phyloP scores from a whole-genome alignment of 1,140 invertebrate species.

The Parapsyche elsis region DNA sequence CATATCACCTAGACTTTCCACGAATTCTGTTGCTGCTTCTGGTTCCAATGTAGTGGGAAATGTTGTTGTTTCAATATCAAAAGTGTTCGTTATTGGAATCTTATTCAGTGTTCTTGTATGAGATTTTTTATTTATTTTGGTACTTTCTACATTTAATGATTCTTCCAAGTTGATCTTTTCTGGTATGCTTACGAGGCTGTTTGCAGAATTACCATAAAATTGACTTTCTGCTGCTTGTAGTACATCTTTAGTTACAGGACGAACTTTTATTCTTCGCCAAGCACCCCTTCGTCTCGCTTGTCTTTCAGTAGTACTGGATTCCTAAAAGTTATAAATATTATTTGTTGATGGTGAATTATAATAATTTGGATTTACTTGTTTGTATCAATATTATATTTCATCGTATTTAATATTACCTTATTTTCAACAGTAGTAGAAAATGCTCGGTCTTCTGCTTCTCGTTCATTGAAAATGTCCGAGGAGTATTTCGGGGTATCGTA shows the following conservation, averaged over 20 bases:
- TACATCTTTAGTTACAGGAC: slow-evolving; percentile 68
- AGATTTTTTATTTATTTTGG: slow-evolving; percentile 38
- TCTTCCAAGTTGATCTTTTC: slow-evolving; percentile 35
- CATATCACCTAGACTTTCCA: slow-evolving; percentile 35
- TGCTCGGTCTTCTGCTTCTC: slow-evolving; percentile 32
- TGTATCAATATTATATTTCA: neutral
- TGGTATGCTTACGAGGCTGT: slow-evolving; percentile 59
- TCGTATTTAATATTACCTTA: slow-evolving; percentile 20
- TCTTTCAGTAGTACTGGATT: slow-evolving; percentile 58
- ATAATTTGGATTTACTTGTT: neutral
- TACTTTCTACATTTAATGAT: slow-evolving; percentile 34
- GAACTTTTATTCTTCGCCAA: slow-evolving; percentile 72
- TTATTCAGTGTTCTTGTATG: slow-evolving; percentile 7
- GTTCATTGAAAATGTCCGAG: neutral
- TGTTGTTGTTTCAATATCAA: slow-evolving; percentile 29
- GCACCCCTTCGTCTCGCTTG: slow-evolving; percentile 70
- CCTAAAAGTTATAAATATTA: slow-evolving; percentile 17
- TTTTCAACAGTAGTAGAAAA: slow-evolving; percentile 43
- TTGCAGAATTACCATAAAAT: slow-evolving; percentile 64
- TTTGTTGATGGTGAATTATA: neutral
- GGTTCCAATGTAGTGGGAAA: neutral
- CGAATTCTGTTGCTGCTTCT: slow-evolving; percentile 26
- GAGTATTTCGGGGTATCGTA: neutral
- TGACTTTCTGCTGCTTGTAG: slow-evolving; percentile 78
- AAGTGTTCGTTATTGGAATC: neutral